phyloP scores from a whole-genome alignment of 2,888 invertebrate genomes.

The Branchipolynoe longqiensis region DNA sequence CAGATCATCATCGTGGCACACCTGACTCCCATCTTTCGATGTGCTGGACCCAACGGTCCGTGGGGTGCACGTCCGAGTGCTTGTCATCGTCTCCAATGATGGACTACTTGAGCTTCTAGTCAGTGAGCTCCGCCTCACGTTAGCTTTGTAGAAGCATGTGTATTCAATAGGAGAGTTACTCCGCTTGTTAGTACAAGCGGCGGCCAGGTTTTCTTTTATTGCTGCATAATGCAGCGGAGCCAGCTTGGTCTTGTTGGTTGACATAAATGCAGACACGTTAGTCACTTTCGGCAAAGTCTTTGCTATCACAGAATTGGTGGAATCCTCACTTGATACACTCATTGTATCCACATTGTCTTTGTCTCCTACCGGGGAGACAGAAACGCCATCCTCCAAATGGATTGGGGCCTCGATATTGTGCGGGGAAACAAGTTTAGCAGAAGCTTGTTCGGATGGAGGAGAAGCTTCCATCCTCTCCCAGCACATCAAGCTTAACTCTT shows the following conservation, averaged over 20 bases:
- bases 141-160: slow-evolving; percentile 42
- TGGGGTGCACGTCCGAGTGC: neutral
- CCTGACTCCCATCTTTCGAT: neutral
- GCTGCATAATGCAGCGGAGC: slow-evolving; percentile 8
- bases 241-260: slow-evolving; percentile 28
- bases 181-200: neutral
- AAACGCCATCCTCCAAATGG: no score
- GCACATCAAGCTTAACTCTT: slow-evolving; percentile 38
- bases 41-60: neutral
- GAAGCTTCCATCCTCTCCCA: slow-evolving; percentile 21
- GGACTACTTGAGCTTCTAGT: slow-evolving; percentile 32
- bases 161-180: slow-evolving; percentile 20
- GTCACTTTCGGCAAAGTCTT: slow-evolving; percentile 41
- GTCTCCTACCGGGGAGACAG: neutral
- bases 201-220: neutral
- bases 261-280: slow-evolving; percentile 36
- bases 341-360: slow-evolving; percentile 27
- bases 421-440: neutral
- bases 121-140: neutral
- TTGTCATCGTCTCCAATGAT: neutral
- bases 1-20: neutral
- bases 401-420: neutral
- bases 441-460: neutral
- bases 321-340: slow-evolving; percentile 18
- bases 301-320: slow-evolving; percentile 44